These are phyloP conservation scores for Bradypodion ventrale DNA, from an alignment of 2,797 vertebrate genomes.

Conservation along the genomic window DNA sequence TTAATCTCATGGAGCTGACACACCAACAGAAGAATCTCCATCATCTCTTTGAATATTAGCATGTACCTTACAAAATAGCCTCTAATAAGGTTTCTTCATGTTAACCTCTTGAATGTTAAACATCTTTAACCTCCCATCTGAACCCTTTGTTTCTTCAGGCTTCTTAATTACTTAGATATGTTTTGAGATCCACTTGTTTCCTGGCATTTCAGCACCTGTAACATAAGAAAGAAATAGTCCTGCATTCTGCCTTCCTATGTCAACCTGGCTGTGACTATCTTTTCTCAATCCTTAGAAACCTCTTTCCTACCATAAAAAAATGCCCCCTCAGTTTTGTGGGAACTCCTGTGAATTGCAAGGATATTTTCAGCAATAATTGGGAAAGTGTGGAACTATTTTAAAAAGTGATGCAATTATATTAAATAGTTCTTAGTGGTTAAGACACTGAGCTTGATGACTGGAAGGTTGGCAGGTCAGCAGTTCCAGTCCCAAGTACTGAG, in stretches of 20 bases:
- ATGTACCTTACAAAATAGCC: neutral
- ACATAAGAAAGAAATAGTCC: neutral
- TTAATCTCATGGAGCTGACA: neutral
- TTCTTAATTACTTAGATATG: constrained; percentile 10
- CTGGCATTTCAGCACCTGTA: constrained; percentile 1
- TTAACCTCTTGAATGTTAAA: neutral
- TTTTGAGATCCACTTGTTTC: neutral
- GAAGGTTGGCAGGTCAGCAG: too few species aligned
- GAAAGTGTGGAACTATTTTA: neutral
- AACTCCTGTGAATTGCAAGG: neutral
- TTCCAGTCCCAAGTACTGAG: too few species aligned
- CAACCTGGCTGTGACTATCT: neutral
- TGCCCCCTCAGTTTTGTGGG: neutral
- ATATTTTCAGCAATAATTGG: neutral
- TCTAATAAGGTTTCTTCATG: neutral
- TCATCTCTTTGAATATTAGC: neutral
- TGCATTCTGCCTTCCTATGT: neutral
- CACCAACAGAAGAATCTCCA: neutral
- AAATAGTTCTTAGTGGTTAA: too few species aligned
- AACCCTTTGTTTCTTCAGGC: neutral
- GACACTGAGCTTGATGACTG: too few species aligned
- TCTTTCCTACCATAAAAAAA: neutral
- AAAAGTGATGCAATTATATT: neutral
- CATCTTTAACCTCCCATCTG: neutral
- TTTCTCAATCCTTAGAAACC: neutral